Evolutionary conservation across 2,888 invertebrate genomes (phyloP), one percentile per base, ranked within the genome.

Genomic region (Tipula vernalis): DNA sequence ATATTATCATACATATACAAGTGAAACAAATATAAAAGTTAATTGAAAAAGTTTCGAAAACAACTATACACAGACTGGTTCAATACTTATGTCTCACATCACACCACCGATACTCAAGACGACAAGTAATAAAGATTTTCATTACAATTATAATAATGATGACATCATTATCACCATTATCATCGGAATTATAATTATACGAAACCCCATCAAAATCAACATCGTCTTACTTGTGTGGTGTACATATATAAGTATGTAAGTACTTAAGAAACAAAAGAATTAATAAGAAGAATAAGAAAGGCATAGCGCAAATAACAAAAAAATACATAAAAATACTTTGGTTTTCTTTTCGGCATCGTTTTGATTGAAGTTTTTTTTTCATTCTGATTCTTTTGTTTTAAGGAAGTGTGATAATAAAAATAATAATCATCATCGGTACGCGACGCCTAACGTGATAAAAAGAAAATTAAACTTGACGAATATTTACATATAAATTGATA

Each of bases 141-240:
- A 71, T 71, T 71, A 71, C 71, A 71, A 71, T 71, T 71, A 71
- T 71, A 71, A 71, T 71, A 71, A 71, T 71, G 71, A 71, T 71
- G 71, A 71, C 71, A 71, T 71, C 71, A 71, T 71, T 71, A 71
- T 71, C 71, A 71, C 71, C 71, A 71, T 71, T 71, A 71, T 28
- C 71, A 71, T 71, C 28, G 71, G 71, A 71, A 71, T 71, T 71
- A 71, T 71, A 71, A 71, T 71, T 71, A 71, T 71, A 71, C 28
- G 71, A 71, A 71, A 71, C 71, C 71, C 71, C 71, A 71, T 71
- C 71, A 71, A 71, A 71, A 71, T 71, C 71, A 71, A 71, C 71
- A 71, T 71, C 71, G 71, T 71, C 71, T 10, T 71, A 71, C 28
- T 71, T 71, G 28, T 71, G 4, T 71, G 28, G 51, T 71, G 10